Base-by-base conservation (phyloP, 2,797 vertebrate genomes). In the Menidia menidia region DNA sequence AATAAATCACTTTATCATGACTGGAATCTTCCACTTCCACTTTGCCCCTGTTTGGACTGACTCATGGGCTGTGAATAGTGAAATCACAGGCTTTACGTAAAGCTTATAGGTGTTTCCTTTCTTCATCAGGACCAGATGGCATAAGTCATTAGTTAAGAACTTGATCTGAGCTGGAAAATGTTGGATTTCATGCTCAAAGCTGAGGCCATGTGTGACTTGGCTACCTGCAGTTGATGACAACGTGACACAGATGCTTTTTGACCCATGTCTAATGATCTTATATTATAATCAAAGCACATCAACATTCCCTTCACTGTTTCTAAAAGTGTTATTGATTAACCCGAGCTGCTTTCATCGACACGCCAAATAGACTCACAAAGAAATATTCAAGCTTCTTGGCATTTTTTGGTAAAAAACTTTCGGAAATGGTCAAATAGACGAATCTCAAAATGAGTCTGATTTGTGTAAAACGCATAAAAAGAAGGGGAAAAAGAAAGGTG, bases 71-170 rank as follows among this genome's bases (percentile, higher is more conserved):
- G 19, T 25, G 63, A 77, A 57, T 25, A 25, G 73, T 71, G 65
- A 56, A 90, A 79, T 65, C 77, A 70, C 66, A 45, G 58, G 52
- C 51, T 65, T 68, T 42, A 72, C 52, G 3, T 66, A 6, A 68
- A 45, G 47, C 62, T 73, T 39, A 42, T 31, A 4, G 48, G 74
- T 82, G 81, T 89, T 89, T 90, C 87, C 81, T 81, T 70, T 84
- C 67, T 63, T 90, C 87, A 93, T 91, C 73, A 81, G 78, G 83
- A 81, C 89, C 92, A 93, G 89, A 91, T 92, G 90, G 63, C 56
- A 75, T 64, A 68, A 19, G 65, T 80, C 69, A 88, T 91, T 91
- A 91, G 87, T 59, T 75, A 82, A 91, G 78, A 84, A 83, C 68
- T 81, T 87, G 81, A 90, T 78, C 89, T 83, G 65, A 69, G 50